These are phyloP conservation scores for Sterrhoptilus dennistouni DNA, from an alignment of 2,113 vertebrate species.

Conservation along the genomic window DNA sequence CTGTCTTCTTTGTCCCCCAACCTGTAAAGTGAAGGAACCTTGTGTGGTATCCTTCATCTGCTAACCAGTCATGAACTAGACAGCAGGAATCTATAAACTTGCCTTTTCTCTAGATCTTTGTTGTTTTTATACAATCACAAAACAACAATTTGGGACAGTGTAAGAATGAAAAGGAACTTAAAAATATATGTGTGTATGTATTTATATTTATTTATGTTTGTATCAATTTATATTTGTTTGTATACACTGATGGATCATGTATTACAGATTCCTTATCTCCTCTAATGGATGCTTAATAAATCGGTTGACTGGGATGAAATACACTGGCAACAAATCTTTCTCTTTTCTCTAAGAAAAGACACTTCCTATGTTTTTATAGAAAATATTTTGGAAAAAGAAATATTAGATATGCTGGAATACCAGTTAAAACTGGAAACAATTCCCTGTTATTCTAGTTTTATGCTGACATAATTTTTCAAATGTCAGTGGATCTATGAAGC, in stretches of 20 bases:
- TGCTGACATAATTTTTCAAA: not conserved
- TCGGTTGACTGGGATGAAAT: not conserved
- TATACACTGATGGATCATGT: not conserved
- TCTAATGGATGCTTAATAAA: not conserved
- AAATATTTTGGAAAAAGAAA: not conserved
- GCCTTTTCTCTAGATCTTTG: not conserved
- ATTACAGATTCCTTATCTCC: not conserved
- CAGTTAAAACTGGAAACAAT: not conserved
- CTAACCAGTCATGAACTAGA: not conserved
- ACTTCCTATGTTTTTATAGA: not conserved
- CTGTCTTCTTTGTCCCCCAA: not conserved
- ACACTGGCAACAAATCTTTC: not conserved
- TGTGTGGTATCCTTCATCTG: not conserved
- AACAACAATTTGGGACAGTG: not conserved
- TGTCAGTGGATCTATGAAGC: not conserved
- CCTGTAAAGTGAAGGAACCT: rapidly evolving
- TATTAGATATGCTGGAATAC: not conserved
- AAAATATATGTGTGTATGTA: not conserved
- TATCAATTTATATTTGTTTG: not conserved
- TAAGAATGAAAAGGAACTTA: not conserved
- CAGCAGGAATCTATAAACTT: not conserved
- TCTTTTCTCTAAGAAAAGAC: not conserved
- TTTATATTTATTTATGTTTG: not conserved
- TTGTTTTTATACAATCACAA: not conserved
- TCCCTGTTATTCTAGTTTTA: not conserved